phyloP scores from a whole-genome alignment of 1,140 invertebrate genomes.

The Camponotus pennsylvanicus region DNA sequence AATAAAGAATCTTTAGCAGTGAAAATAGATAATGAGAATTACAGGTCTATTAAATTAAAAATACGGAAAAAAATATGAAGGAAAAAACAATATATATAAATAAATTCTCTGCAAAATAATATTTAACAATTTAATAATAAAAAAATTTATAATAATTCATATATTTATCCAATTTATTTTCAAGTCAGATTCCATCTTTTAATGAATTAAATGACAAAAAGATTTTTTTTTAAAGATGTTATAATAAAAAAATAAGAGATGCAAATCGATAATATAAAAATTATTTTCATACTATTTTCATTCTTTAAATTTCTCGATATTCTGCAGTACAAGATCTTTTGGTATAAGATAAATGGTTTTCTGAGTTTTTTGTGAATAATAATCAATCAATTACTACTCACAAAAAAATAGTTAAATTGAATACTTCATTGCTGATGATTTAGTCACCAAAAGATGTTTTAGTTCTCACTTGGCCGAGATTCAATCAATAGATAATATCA shows the following conservation, averaged over 20 bases:
- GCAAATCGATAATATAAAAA: background rate
- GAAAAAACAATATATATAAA: no score
- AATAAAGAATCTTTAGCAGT: background rate
- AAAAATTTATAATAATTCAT: background rate
- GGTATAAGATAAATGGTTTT: background rate
- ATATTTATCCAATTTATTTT: background rate
- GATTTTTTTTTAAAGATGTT: background rate
- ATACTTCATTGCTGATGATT: background rate
- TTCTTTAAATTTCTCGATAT: background rate
- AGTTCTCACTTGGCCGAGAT: background rate
- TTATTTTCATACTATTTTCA: background rate
- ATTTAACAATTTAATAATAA: background rate
- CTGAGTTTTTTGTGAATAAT: constrained; percentile 10
- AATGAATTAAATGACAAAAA: background rate
- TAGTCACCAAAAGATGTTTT: background rate
- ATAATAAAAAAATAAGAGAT: background rate
- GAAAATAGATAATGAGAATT: background rate
- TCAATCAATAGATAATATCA: constrained; percentile 41
- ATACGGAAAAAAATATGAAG: background rate
- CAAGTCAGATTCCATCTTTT: background rate
- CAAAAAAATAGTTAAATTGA: background rate
- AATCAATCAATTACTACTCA: background rate
- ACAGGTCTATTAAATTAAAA: background rate
- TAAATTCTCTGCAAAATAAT: background rate
- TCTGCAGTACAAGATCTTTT: background rate